Conservation (phyloP, 2,888 invertebrate species). For the Eupithecia inturbata region DNA sequence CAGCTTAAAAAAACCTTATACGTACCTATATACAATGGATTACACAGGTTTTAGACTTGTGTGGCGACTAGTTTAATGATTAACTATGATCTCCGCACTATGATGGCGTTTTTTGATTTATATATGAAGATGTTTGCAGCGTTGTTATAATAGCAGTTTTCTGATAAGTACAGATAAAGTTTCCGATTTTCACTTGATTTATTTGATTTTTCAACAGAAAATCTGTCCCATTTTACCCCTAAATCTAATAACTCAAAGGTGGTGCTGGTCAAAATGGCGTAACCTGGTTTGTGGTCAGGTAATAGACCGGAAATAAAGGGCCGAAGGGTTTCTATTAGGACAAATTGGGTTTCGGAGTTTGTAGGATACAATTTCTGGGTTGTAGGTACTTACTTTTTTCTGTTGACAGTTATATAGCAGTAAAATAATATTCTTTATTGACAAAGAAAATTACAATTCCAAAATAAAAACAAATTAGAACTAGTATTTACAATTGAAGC, state of each 20-base stretch:
- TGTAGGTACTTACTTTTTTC: neutral
- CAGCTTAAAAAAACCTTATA: too few species aligned
- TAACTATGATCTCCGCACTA: too few species aligned
- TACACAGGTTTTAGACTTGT: too few species aligned
- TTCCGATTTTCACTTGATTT: neutral
- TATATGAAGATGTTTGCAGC: too few species aligned
- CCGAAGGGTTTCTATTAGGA: slow-evolving; percentile 36
- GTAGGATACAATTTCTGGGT: slow-evolving; percentile 13
- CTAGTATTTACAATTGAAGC: too few species aligned
- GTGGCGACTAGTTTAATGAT: too few species aligned
- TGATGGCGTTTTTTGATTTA: too few species aligned
- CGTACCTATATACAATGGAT: too few species aligned
- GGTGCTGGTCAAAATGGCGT: slow-evolving; percentile 62
- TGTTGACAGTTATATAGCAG: neutral
- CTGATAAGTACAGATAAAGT: neutral
- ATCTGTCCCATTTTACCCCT: slow-evolving; percentile 29
- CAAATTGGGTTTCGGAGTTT: slow-evolving; percentile 26
- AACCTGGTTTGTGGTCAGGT: slow-evolving; percentile 66
- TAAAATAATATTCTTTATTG: too few species aligned
- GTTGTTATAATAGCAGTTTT: too few species aligned
- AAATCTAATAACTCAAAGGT: slow-evolving; percentile 72
- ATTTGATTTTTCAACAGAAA: neutral
- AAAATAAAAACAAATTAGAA: too few species aligned
- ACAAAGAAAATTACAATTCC: too few species aligned
- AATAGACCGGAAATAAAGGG: slow-evolving; percentile 67